Conservation (phyloP, 92 coral and sea anemone species). For the Phymanthus crucifer region DNA sequence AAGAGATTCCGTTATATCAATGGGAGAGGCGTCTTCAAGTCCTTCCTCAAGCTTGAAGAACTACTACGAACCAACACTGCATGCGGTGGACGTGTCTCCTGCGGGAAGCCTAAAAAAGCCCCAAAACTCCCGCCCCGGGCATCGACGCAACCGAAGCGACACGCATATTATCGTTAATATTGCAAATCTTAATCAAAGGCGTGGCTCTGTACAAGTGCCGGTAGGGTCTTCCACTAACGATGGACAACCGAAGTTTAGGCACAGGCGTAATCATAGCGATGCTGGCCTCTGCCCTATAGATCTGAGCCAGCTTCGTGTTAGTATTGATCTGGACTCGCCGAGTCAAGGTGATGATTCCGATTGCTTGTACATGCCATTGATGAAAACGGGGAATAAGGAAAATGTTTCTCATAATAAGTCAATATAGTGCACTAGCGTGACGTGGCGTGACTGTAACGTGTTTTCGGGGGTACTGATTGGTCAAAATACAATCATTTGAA, state of each 20-base stretch:
- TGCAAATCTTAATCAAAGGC: constrained; percentile 13
- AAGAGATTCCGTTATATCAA: constrained; percentile 7
- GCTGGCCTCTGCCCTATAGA: constrained; percentile 59
- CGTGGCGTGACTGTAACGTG: too few relatives aligned
- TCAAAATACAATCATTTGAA: too few relatives aligned
- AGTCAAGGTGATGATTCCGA: constrained; percentile 11
- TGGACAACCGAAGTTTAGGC: constrained; percentile 1
- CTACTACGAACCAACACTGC: constrained; percentile 12
- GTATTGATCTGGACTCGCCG: constrained; percentile 4
- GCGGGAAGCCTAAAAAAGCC: constrained; percentile 22
- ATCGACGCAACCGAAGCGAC: constrained; percentile 33
- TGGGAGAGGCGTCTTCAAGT: neutral
- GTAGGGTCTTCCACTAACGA: neutral
- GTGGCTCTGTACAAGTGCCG: constrained; percentile 12
- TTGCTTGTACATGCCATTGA: constrained; percentile 15
- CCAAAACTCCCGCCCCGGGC: neutral
- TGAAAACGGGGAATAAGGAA: neutral
- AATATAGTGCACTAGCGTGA: too few relatives aligned
- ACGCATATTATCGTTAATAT: constrained; percentile 39
- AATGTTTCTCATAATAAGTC: neutral
- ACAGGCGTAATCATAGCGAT: constrained; percentile 50
- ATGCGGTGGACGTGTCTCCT: constrained; percentile 33
- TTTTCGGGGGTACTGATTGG: too few relatives aligned
- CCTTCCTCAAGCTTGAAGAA: neutral
- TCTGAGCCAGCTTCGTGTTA: constrained; percentile 26